Base-by-base conservation (phyloP, 2,113 vertebrate genomes). In the Gasterosteus nipponicus region DNA sequence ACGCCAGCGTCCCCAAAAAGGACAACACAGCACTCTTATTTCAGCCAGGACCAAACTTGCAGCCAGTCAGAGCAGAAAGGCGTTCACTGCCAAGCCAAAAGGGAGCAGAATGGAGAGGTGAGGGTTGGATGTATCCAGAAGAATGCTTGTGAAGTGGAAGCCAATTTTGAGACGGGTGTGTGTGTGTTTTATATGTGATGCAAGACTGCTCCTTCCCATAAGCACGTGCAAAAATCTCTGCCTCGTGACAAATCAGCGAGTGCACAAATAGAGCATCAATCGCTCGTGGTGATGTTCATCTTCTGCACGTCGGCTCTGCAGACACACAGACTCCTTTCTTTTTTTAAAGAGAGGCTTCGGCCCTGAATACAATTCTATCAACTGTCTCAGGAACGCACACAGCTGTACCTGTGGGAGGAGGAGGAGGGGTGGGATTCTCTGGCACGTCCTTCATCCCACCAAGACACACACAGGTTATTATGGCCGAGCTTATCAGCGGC, bases 141-240 rank as follows among this genome's bases (percentile, higher is more conserved):
- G 81, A 89, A 89, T 90, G 83, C 81, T 69, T 90, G 68, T 83
- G 83, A 89, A 89, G 83, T 81, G 31, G 70, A 58, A 74, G 83
- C 82, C 86, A 81, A 80, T 61, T 80, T 47, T 69, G 38, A 75
- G 85, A 81, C 80, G 81, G 74, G 33, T 33, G 33, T 33, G 33
- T 33, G 16, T 75, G 29, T 64, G 49, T 60, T 57, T 86, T 80
- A 84, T 67, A 75, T 31, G 2, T 54, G 33, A 73, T 60, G 69
- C 64, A 57, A 33, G 70, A 31, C 61, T 75, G 68, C 68, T 38
- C 69, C 1, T 26, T 7, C 18, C 22, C 70, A 8, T 10, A 57
- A 33, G 69, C 41, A 0, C 62, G 65, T 51, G 19, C n/a, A 73
- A 89, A 26, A 84, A 86, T 69, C 67, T 73, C 74, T 73, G 82